A percentile compares a stretch with the other conserved stretches of the same genome.
Evolutionary conservation across 2,888 invertebrate species (phyloP).

Genomic region (Plebejus anna): DNA sequence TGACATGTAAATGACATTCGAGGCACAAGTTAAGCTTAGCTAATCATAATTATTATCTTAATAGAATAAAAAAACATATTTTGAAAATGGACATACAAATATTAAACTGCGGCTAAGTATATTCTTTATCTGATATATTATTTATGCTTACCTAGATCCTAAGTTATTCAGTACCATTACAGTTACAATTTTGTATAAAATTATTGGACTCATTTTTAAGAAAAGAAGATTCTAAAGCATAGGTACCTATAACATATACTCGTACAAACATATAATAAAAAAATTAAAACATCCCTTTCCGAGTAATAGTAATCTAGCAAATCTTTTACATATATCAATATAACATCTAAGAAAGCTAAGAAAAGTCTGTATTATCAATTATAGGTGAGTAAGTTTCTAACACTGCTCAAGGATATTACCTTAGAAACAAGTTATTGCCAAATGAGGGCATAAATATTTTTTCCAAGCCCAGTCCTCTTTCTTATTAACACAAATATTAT

Average conservation of each 20-base stretch:
- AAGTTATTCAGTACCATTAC: background rate
- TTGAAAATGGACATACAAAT: background rate
- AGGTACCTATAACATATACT: background rate
- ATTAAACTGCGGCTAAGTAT: background rate
- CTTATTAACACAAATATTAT: background rate
- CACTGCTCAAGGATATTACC: background rate
- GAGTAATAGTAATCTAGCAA: background rate
- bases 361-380: background rate
- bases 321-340: background rate
- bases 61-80: no score
- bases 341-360: background rate
- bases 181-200: background rate
- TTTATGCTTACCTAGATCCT: background rate
- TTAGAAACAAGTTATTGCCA: slow-evolving; percentile 4
- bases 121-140: background rate
- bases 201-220: background rate
- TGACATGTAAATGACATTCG: background rate
- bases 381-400: background rate
- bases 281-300: background rate
- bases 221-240: background rate
- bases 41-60: no score
- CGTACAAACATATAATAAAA: background rate
- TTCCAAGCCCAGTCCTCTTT: background rate
- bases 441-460: slow-evolving; percentile 9
- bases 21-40: background rate